A percentile compares a stretch with the other conserved stretches of the same genome.
These are phyloP conservation scores for Orius insidiosus DNA, from an alignment of 1,140 invertebrate genomes.

Conservation along the genomic window DNA sequence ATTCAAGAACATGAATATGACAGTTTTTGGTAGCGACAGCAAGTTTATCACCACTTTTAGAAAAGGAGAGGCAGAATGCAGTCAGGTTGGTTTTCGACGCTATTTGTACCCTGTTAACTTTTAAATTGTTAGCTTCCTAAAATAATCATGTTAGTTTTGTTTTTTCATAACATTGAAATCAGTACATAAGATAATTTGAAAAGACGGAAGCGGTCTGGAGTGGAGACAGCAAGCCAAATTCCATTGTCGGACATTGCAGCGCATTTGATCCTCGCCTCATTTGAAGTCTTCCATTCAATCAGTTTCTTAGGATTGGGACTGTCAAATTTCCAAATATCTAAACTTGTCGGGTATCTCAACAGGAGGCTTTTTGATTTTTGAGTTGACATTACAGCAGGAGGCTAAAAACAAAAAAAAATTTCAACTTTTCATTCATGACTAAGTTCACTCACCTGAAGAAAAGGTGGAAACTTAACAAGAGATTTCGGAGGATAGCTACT, in stretches of 20 bases:
- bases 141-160: too few relatives aligned
- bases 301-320: conserved; percentile 7
- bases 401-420: conserved; percentile 10
- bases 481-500: conserved; percentile 43
- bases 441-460: conserved; percentile 37
- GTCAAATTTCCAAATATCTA: conserved; percentile 39
- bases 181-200: conserved; percentile 24
- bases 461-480: conserved; percentile 49
- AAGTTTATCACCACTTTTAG: conserved; percentile 25
- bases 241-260: conserved; percentile 47
- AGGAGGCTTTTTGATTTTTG: conserved; percentile 31
- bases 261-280: conserved; percentile 25
- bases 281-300: conserved; percentile 8
- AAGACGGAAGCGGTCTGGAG: conserved; percentile 40
- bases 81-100: conserved; percentile 12
- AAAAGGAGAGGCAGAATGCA: conserved; percentile 13
- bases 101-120: conserved; percentile 9
- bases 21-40: conserved; percentile 22
- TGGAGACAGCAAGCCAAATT: conserved; percentile 55
- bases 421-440: neutral
- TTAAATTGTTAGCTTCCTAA: conserved; percentile 6
- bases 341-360: conserved; percentile 44
- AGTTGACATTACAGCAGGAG: conserved; percentile 2
- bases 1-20: neutral
- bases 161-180: neutral